These are phyloP conservation scores for Meriones unguiculatus DNA, from an alignment of 2,113 vertebrate species.

Conservation along the genomic window DNA sequence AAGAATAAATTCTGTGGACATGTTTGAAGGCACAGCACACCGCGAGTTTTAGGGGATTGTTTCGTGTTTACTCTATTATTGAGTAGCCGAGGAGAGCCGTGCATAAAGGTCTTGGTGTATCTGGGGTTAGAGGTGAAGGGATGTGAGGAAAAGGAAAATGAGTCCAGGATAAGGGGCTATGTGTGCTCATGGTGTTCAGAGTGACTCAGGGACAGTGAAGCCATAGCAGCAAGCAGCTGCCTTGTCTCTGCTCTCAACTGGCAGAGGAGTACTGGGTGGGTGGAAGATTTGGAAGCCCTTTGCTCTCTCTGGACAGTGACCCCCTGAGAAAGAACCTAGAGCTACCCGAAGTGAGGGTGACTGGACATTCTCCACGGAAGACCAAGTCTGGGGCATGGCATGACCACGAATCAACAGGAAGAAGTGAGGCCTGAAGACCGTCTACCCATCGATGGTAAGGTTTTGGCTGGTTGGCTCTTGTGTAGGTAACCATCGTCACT, in stretches of 20 bases:
- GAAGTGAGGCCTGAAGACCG: neutral
- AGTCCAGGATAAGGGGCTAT: neutral
- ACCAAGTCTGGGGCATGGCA: neutral
- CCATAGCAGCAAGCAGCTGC: accelerated
- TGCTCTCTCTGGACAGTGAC: accelerated
- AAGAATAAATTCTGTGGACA: neutral
- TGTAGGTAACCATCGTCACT: neutral
- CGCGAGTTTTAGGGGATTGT: neutral
- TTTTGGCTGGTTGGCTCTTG: neutral
- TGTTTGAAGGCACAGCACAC: accelerated
- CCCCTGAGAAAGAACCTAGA: neutral
- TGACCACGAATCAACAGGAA: neutral
- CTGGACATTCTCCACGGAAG: too few relatives aligned
- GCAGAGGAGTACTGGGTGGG: neutral
- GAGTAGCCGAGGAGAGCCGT: neutral
- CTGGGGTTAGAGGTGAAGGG: neutral
- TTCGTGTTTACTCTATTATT: neutral
- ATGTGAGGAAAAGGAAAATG: neutral
- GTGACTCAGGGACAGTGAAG: accelerated
- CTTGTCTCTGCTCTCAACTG: too few relatives aligned
- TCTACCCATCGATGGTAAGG: neutral
- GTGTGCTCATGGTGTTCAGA: accelerated
- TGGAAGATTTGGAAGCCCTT: neutral
- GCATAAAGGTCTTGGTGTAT: neutral
- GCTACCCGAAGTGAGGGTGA: neutral